Conservation (phyloP, 1,140 invertebrate genomes). For the Pemphigus obesinymphae region DNA sequence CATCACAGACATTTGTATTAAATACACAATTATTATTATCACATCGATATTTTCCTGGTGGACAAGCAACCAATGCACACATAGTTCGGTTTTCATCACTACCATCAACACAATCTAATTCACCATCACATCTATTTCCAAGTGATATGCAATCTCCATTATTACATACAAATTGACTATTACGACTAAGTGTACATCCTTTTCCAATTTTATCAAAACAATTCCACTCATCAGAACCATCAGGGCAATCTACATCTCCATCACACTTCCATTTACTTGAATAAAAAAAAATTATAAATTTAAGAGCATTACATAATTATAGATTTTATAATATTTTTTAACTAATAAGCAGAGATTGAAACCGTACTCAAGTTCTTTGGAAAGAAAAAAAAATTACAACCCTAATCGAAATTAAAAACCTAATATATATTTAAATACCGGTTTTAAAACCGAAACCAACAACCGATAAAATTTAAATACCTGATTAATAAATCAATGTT, state of each 20-base stretch:
- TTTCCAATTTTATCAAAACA: slow-evolving; percentile 51
- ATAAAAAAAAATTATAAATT: slow-evolving; percentile 47
- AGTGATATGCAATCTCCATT: slow-evolving; percentile 56
- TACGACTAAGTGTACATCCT: slow-evolving; percentile 42
- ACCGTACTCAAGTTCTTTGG: too few species aligned
- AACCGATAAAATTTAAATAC: too few species aligned
- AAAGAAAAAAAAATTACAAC: too few species aligned
- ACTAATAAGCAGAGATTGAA: too few species aligned
- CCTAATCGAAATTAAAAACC: too few species aligned
- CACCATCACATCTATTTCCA: slow-evolving; percentile 66
- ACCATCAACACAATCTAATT: slow-evolving; percentile 64
- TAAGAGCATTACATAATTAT: not conserved
- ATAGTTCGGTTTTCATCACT: slow-evolving; percentile 58
- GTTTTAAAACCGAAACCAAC: too few species aligned
- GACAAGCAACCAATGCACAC: slow-evolving; percentile 50
- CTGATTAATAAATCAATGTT: too few species aligned
- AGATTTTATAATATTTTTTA: not conserved
- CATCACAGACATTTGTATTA: slow-evolving; percentile 54
- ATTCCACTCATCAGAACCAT: slow-evolving; percentile 59
- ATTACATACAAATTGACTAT: slow-evolving; percentile 45
- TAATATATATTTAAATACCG: too few species aligned
- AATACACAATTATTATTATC: slow-evolving; percentile 54
- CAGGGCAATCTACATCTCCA: slow-evolving; percentile 59
- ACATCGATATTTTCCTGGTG: slow-evolving; percentile 51
- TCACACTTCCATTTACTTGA: slow-evolving; percentile 60